Conservation (phyloP, 2,888 invertebrate species). For the Drosophila greeni region DNA sequence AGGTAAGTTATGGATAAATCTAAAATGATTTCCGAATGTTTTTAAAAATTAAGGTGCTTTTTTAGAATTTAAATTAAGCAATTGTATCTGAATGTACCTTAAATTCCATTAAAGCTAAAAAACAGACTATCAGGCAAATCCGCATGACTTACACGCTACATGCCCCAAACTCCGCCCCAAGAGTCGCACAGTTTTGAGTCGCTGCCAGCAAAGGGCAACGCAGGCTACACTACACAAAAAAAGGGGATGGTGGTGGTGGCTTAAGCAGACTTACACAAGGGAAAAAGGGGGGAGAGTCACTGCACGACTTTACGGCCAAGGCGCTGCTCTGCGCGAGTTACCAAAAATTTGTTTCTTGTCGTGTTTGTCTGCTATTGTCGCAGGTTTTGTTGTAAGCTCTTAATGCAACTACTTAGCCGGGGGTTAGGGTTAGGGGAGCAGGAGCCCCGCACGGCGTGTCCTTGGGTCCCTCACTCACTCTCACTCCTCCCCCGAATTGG, state of each 20-base stretch:
- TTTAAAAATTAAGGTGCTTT: no score
- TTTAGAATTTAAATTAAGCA: no score
- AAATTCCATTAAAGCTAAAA: constrained; percentile 9
- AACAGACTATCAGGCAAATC: constrained; percentile 17
- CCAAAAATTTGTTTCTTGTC: constrained; percentile 55
- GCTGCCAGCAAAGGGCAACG: constrained; percentile 46
- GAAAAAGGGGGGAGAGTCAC: not conserved
- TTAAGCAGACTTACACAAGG: constrained; percentile 3
- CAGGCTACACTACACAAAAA: constrained; percentile 3
- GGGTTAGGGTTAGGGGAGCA: not conserved
- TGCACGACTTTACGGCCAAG: constrained; percentile 35
- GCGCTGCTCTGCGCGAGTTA: constrained; percentile 21
- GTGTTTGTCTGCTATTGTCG: constrained; percentile 36
- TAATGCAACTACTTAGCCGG: constrained; percentile 71
- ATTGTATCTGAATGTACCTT: not conserved
- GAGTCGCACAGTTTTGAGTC: constrained; percentile 55
- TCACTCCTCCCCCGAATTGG: constrained; percentile 53
- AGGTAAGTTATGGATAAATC: no score
- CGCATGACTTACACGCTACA: constrained; percentile 51
- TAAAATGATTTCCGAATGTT: not conserved
- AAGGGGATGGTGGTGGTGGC: not conserved
- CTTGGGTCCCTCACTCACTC: constrained; percentile 51
- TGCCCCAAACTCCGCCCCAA: constrained; percentile 18
- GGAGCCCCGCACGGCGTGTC: constrained; percentile 45
- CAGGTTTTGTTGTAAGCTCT: constrained; percentile 57